Evolutionary conservation across 2,113 vertebrate species (phyloP).

Genomic region (Corythornis cristatus): DNA sequence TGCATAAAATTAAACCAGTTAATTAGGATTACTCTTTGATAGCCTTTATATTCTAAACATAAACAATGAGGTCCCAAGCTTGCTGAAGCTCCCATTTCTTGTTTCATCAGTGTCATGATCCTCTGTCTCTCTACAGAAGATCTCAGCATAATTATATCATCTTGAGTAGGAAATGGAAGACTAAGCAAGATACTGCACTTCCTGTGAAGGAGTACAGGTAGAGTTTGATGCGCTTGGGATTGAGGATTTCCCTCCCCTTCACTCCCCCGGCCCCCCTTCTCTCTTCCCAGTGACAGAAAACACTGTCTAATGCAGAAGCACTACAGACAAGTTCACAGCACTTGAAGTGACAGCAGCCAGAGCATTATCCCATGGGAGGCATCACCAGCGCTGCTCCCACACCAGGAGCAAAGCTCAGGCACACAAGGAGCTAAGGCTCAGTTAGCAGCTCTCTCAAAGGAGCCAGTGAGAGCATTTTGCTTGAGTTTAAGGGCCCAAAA

Average conservation of each 20-base stretch:
- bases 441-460: background rate
- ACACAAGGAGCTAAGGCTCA: accelerated
- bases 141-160: background rate
- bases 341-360: background rate
- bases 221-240: background rate
- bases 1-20: background rate
- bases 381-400: accelerated
- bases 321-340: accelerated
- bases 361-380: accelerated
- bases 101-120: background rate
- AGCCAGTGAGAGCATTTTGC: background rate
- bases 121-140: background rate
- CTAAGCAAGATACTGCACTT: background rate
- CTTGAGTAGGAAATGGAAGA: background rate
- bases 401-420: accelerated
- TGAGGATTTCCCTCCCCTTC: too few species aligned
- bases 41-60: background rate
- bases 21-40: background rate
- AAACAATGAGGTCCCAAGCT: background rate
- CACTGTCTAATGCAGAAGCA: background rate
- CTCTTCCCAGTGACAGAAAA: background rate
- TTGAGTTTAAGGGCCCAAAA: background rate
- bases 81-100: accelerated
- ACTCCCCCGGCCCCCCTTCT: too few species aligned
- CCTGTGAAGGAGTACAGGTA: accelerated